Evolutionary conservation across 2,113 vertebrate genomes (phyloP).

Genomic region (Hydrochoerus hydrochaeris): DNA sequence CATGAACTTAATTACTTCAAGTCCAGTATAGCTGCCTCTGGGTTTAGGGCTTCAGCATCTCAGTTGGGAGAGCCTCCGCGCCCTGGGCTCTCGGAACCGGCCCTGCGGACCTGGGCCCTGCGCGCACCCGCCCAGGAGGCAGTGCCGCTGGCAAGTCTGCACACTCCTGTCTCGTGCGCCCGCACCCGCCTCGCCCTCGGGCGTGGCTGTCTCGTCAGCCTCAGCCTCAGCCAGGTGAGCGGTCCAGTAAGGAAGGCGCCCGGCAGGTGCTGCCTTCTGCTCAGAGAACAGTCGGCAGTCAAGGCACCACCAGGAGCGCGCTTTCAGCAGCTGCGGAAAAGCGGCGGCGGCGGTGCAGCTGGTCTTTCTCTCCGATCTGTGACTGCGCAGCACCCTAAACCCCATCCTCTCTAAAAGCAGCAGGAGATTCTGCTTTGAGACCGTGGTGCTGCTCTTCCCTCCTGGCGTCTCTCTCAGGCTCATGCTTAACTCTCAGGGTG

Average conservation of each 20-base stretch:
- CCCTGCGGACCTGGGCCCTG: background rate
- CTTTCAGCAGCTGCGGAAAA: background rate
- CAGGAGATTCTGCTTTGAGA: background rate
- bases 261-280: background rate
- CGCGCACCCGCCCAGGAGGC: background rate
- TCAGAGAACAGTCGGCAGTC: background rate
- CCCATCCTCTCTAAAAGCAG: background rate
- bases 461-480: background rate
- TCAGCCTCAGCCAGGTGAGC: background rate
- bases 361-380: background rate
- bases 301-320: background rate
- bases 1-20: background rate
- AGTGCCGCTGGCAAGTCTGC: too few species aligned
- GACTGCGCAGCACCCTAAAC: background rate
- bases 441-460: background rate
- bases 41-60: background rate
- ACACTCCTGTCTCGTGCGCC: background rate
- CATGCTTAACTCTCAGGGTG: background rate
- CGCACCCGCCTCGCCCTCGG: background rate
- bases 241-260: background rate
- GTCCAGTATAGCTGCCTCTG: background rate
- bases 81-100: background rate
- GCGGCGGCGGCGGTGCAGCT: background rate
- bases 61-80: background rate
- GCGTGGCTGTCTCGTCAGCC: background rate